Percentiles rank a stretch among this genome's conserved stretches.
These are phyloP conservation scores for Drosophila serrata DNA, from an alignment of 1,140 invertebrate genomes.

Conservation along the genomic window DNA sequence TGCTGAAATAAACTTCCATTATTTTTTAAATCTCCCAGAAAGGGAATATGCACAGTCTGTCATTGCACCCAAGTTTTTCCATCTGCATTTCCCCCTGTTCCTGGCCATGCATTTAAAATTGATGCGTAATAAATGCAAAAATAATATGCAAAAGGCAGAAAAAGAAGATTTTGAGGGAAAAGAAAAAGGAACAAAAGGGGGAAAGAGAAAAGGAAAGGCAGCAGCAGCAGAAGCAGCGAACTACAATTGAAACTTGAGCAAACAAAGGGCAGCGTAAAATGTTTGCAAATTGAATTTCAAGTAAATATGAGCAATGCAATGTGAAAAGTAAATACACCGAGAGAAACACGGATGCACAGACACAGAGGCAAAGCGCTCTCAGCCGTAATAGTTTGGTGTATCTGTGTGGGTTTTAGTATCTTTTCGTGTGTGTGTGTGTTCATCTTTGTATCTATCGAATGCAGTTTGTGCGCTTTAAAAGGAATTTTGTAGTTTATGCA, in stretches of 20 bases:
- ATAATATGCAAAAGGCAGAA: conserved; percentile 21
- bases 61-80: background rate
- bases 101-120: conserved; percentile 18
- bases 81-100: background rate
- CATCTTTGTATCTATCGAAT: conserved; percentile 78
- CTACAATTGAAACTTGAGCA: conserved; percentile 67
- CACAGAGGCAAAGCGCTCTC: conserved; percentile 26
- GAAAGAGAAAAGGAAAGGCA: background rate
- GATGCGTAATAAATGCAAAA: conserved; percentile 43
- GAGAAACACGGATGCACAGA: conserved; percentile 31
- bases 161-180: background rate
- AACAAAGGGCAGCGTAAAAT: conserved; percentile 70
- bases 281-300: conserved; percentile 73
- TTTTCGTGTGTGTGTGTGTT: conserved; percentile 25
- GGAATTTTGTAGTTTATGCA: conserved; percentile 82
- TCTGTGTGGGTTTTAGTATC: conserved; percentile 21
- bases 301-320: conserved; percentile 65
- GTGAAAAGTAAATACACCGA: conserved; percentile 44
- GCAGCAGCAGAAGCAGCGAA: conserved; percentile 11
- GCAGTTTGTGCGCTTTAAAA: conserved; percentile 79
- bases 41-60: background rate
- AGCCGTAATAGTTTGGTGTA: conserved; percentile 11
- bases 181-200: background rate
- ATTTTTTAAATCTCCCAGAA: background rate
- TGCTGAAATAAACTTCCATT: too few relatives aligned